Conservation (phyloP, 1,140 invertebrate species). For the Pogonomyrmex barbatus region DNA sequence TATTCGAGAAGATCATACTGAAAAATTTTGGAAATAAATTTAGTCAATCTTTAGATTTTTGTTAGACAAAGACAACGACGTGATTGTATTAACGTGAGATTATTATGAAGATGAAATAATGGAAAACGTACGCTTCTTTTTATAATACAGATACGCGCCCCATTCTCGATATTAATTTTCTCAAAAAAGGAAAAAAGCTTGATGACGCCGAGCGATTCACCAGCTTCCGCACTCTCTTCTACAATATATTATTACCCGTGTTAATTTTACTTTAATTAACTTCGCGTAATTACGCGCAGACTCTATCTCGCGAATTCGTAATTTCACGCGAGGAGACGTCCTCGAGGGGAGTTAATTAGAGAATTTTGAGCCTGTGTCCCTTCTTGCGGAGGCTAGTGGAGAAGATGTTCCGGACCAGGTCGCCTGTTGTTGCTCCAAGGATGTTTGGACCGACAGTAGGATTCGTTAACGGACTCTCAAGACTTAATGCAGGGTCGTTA, state of each 20-base stretch:
- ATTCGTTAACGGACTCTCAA: slow-evolving; percentile 56
- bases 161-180: slow-evolving; percentile 35
- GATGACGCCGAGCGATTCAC: neutral
- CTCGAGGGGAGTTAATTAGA: slow-evolving; percentile 43
- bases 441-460: neutral
- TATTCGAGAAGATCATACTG: neutral
- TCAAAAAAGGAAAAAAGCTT: neutral
- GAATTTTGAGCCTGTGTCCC: slow-evolving; percentile 12
- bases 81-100: neutral
- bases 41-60: neutral
- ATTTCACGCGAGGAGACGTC: neutral
- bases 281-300: slow-evolving; percentile 37
- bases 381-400: neutral
- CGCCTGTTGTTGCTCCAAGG: neutral
- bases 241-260: neutral
- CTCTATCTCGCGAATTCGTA: slow-evolving; percentile 44
- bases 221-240: no score
- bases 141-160: neutral
- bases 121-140: no score
- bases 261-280: slow-evolving; percentile 49
- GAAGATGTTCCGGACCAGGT: neutral
- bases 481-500: slow-evolving; percentile 44
- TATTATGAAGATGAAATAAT: neutral
- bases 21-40: neutral
- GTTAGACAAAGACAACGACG: neutral